Evolutionary conservation across 2,888 invertebrate species (phyloP), one percentile per base, ranked within the genome.

Genomic region (Lasioglossum calceatum): DNA sequence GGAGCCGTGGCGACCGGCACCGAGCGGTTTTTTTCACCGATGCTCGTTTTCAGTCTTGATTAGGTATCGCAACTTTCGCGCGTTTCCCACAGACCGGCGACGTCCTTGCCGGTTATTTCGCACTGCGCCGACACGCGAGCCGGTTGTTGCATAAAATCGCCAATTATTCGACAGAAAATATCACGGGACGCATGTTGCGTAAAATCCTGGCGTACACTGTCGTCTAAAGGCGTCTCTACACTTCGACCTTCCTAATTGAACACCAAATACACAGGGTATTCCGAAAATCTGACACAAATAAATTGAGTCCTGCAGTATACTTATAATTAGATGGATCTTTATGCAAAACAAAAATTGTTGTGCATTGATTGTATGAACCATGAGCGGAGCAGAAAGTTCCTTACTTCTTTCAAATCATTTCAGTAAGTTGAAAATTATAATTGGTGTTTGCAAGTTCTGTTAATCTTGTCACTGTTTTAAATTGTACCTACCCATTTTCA

Each of bases 61-160:
- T 79, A 83, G 79, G 83, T 75, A 71, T 64, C 78, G 61, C 78
- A 70, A 83, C 84, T 85, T 83, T 78, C 84, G 82, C 83, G 82
- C 70, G 74, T 42, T 27, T 73, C 77, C 78, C 84, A 82, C 84
- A 58, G 71, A 71, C 50, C 14, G 44, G 44, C 64, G n/a, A 73
- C 82, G 77, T 74, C 74, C 82, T 58, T 70, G 83, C 32, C 54
- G 54, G 32, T 47, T 77, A 61, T 70, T 82, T 82, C 58, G 83
- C 83, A 50, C 83, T 78, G 10, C 0, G 50, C 75, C 75, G 78
- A n/a, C 72, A 32, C 32, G 32, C 50, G 19, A 81, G 76, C 81
- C 39, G 67, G 36, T 36, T 19, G 61, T 77, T 36, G 44, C 58
- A 23, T 42, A 72, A 50, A 72, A 44, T 73, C 54, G 36, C 32